These are phyloP conservation scores for Hydrotaea diabolus DNA, from an alignment of 2,888 invertebrate genomes.

Conservation along the genomic window DNA sequence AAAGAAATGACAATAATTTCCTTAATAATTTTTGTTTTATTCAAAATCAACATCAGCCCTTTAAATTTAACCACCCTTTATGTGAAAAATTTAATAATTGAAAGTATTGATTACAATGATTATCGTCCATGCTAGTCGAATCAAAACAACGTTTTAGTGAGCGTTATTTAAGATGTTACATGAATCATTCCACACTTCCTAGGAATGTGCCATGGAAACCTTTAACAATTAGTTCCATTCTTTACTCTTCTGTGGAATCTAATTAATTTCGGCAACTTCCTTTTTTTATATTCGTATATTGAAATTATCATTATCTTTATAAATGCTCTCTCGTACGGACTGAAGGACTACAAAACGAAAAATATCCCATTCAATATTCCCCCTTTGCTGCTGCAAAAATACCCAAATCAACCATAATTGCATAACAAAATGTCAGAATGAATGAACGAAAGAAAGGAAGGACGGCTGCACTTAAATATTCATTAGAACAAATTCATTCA, in stretches of 20 bases:
- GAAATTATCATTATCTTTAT: background rate
- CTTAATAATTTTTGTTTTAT: no score
- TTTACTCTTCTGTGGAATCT: conserved; percentile 37
- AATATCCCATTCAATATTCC: background rate
- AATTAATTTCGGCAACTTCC: conserved; percentile 34
- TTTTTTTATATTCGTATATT: background rate
- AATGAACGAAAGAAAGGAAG: conserved; percentile 7
- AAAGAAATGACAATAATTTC: no score
- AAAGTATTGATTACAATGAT: no score
- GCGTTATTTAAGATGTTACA: no score
- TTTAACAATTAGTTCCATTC: background rate
- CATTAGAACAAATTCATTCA: conserved; percentile 49
- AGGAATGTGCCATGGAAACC: no score
- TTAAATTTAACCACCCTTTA: no score
- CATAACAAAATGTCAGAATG: conserved; percentile 40
- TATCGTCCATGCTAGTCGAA: no score
- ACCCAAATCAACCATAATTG: conserved; percentile 49
- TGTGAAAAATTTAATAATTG: no score
- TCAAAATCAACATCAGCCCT: no score
- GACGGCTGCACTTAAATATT: conserved; percentile 51
- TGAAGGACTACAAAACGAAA: background rate
- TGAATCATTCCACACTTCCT: no score
- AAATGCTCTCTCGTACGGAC: background rate
- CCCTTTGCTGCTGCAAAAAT: conserved; percentile 4
- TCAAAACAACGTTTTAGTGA: no score